A percentile compares a stretch with the other conserved stretches of the same genome.
Conservation (phyloP, 2,888 invertebrate species). For the Kryphioiulus occultus region DNA sequence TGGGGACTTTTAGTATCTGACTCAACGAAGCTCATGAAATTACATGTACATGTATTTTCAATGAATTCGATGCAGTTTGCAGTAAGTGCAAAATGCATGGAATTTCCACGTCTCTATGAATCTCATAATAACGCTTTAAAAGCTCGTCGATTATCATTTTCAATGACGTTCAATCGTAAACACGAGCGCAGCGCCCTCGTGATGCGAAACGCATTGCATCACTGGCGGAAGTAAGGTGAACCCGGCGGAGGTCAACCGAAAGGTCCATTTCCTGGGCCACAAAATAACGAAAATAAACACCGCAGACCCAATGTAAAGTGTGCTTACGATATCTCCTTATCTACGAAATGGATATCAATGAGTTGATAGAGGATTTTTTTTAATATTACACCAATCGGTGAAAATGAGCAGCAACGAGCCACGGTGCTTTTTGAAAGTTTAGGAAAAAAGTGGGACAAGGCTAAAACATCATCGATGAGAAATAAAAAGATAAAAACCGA, state of each 20-base stretch:
- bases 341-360: not conserved
- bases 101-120: no score
- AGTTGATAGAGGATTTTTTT: not conserved
- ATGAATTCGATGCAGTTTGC: no score
- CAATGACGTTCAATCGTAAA: no score
- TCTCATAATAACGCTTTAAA: no score
- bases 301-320: not conserved
- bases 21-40: no score
- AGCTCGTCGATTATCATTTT: no score
- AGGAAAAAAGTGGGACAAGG: not conserved
- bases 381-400: not conserved
- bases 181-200: no score
- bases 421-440: not conserved
- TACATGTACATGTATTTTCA: no score
- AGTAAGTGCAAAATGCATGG: no score
- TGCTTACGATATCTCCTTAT: not conserved
- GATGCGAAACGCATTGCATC: not conserved
- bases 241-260: not conserved
- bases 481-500: not conserved
- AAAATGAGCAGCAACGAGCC: not conserved
- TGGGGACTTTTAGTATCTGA: no score
- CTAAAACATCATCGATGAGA: slow-evolving; percentile 17
- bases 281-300: not conserved
- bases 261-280: not conserved
- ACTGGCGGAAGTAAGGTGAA: not conserved